Conservation (phyloP, 2,113 vertebrate species). For the Anolis carolinensis region DNA sequence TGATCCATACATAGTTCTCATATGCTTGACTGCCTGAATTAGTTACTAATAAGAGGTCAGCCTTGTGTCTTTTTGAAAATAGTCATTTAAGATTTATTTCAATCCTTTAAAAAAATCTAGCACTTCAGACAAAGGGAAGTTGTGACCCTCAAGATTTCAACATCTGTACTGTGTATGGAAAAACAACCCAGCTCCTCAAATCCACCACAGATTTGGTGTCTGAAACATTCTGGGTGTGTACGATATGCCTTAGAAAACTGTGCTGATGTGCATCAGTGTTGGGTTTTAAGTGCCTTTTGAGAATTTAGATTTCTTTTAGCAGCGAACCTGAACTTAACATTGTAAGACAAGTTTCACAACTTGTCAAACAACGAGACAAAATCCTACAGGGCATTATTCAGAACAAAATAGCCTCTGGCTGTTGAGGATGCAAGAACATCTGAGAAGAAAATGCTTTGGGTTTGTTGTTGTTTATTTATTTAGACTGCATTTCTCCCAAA, state of each 20-base stretch:
- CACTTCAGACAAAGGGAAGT: neutral
- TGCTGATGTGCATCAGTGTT: neutral
- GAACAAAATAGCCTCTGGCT: neutral
- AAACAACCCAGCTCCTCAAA: neutral
- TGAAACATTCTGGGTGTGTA: neutral
- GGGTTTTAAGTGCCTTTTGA: conserved; percentile 12
- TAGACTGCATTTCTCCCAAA: neutral
- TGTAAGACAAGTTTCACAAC: conserved; percentile 14
- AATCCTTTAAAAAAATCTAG: too few relatives aligned
- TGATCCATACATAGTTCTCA: too few relatives aligned
- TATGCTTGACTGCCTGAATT: too few relatives aligned
- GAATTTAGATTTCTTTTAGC: conserved; percentile 11
- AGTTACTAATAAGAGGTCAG: too few relatives aligned
- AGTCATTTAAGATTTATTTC: too few relatives aligned
- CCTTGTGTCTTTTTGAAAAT: too few relatives aligned
- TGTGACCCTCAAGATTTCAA: neutral
- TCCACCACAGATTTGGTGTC: neutral
- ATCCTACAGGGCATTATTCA: neutral
- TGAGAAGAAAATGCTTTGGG: neutral
- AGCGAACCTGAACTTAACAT: neutral
- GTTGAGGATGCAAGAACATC: neutral
- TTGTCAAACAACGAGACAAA: neutral
- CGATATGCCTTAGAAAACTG: neutral
- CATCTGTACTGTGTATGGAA: neutral
- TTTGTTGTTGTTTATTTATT: conserved; percentile 19